Conservation (phyloP, 2,888 invertebrate species). For the Apodemia duryi region DNA sequence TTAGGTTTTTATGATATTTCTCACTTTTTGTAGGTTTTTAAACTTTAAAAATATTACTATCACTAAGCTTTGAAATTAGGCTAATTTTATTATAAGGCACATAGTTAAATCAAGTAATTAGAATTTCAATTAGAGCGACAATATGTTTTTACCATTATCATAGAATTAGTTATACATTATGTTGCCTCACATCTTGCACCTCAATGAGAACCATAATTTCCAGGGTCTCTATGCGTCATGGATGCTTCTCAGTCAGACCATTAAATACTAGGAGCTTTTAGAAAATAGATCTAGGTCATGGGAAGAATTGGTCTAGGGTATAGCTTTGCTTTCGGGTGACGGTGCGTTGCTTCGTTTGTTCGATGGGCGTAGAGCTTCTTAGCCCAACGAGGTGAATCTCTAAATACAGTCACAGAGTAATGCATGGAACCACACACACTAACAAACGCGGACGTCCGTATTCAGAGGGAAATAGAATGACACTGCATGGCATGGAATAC, state of each 20-base stretch:
- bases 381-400: constrained; percentile 51
- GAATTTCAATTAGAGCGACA: not conserved
- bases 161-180: constrained; percentile 40
- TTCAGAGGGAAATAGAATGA: constrained; percentile 49
- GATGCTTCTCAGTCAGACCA: constrained; percentile 30
- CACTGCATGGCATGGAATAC: constrained; percentile 58
- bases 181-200: constrained; percentile 64
- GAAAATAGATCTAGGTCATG: constrained; percentile 28
- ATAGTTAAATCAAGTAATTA: constrained; percentile 6
- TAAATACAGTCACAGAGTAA: constrained; percentile 65
- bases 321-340: constrained; percentile 31
- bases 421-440: constrained; percentile 46
- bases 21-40: constrained; percentile 22
- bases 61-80: constrained; percentile 8
- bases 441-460: constrained; percentile 49
- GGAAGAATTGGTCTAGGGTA: constrained; percentile 18
- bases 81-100: constrained; percentile 13
- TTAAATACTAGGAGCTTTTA: constrained; percentile 46
- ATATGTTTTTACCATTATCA: constrained; percentile 39
- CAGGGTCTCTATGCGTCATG: constrained; percentile 46
- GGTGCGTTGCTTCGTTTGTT: constrained; percentile 58
- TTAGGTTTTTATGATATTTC: constrained; percentile 21
- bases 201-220: constrained; percentile 38
- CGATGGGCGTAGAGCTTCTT: constrained; percentile 55
- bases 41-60: constrained; percentile 13